Percentiles rank a stretch among this genome's conserved stretches.
These are phyloP conservation scores for Pogona vitticeps DNA, from an alignment of 2,113 vertebrate genomes.

Conservation along the genomic window DNA sequence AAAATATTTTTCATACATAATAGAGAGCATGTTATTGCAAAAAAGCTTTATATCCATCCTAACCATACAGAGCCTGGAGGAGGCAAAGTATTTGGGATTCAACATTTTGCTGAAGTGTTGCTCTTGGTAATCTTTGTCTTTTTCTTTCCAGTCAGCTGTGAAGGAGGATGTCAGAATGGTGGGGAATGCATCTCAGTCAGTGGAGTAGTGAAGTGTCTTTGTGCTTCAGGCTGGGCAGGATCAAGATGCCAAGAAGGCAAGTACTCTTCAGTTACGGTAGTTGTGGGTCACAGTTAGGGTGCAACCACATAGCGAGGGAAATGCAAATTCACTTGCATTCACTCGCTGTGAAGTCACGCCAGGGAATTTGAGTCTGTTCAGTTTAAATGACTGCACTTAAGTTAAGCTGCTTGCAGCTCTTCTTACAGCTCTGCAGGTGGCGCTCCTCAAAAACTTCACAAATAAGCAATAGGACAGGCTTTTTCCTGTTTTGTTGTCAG, in stretches of 20 bases:
- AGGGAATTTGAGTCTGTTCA: no score
- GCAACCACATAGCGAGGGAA: no score
- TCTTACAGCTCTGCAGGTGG: no score
- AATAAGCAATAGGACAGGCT: no score
- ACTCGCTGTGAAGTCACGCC: no score
- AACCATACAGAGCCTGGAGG: conserved; percentile 8
- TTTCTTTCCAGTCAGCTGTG: conserved; percentile 79
- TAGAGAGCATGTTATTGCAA: not conserved
- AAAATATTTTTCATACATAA: not conserved
- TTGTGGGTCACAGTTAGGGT: not conserved
- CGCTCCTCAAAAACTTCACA: no score
- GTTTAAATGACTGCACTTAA: no score
- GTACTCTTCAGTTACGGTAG: conserved; percentile 33
- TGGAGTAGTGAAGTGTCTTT: conserved; percentile 82
- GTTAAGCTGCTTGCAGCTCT: no score
- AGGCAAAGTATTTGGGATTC: not conserved
- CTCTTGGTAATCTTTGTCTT: conserved; percentile 17
- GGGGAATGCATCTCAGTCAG: conserved; percentile 84
- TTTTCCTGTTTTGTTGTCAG: no score
- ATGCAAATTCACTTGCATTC: no score
- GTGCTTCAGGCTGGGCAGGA: conserved; percentile 85
- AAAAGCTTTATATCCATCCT: not conserved
- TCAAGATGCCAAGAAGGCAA: conserved; percentile 86
- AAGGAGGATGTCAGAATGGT: conserved; percentile 86
- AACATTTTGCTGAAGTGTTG: conserved; percentile 8